Evolutionary conservation across 2,888 invertebrate genomes (phyloP), one percentile per base, ranked within the genome.

Genomic region (Thysanoteuthis rhombus): DNA sequence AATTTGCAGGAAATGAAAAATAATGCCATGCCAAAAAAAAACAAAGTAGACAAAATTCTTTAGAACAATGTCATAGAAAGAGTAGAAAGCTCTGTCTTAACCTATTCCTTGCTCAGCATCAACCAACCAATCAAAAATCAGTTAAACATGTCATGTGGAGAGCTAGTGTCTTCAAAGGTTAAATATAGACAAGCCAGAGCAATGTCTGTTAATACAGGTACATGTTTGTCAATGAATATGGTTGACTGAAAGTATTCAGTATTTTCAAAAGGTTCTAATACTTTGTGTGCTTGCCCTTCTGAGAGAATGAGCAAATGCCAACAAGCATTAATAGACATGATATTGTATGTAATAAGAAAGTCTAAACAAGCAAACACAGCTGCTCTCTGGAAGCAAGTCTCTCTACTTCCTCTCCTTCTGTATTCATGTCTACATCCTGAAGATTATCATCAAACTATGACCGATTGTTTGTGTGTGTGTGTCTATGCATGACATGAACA

Each of bases 371-470:
- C n/a, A 75, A 75, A 75, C 36, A 36, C 75, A 75, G n/a, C n/a
- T n/a, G 75, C n/a, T 75, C 36, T 36, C 12, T n/a, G 10, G 36
- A 25, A 12, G n/a, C 75, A 75, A 75, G 75, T 12, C n/a, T 2
- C 75, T n/a, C 22, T 16, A 12, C 75, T n/a, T 36, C n/a, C n/a
- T n/a, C 19, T n/a, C n/a, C 19, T 16, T n/a, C n/a, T n/a, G 16
- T 75, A n/a, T n/a, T 36, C n/a, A 19, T 75, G n/a, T 75, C n/a
- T 36, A 75, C 75, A 75, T 75, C 75, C n/a, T n/a, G 75, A n/a
- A 75, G 75, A 75, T 75, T 75, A n/a, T 75, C 75, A 75, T n/a
- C 75, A n/a, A 75, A 75, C 75, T 75, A 75, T 75, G 75, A n/a
- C 75, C n/a, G n/a, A 75, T 75, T 36, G 36, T 75, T n/a, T 75